phyloP scores from a whole-genome alignment of 2,797 vertebrate species.

The Anabas testudineus region DNA sequence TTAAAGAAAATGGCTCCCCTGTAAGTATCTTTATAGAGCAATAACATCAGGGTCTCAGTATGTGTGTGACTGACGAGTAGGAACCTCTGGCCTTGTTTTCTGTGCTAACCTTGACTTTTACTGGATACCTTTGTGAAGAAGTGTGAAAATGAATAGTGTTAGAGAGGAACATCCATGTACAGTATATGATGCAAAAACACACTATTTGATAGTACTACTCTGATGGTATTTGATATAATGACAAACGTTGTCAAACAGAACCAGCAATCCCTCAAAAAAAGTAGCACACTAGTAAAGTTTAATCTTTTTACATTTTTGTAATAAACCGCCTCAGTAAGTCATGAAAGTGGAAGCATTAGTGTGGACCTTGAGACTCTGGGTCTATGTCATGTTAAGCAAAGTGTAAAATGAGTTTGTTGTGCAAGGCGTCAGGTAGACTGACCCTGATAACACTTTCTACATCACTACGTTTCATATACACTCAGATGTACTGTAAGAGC shows the following conservation, averaged over 20 bases:
- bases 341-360: too few species aligned
- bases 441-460: neutral
- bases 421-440: neutral
- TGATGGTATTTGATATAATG: neutral
- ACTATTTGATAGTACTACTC: neutral
- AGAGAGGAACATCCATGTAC: neutral
- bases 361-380: too few species aligned
- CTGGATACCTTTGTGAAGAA: constrained; percentile 1
- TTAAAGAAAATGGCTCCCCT: constrained; percentile 84
- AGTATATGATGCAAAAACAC: too few species aligned
- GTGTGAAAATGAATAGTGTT: neutral
- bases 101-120: constrained; percentile 12
- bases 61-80: constrained; percentile 5
- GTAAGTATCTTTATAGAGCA: constrained; percentile 72
- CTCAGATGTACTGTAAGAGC: too few species aligned
- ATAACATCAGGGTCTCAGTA: constrained; percentile 29
- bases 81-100: neutral
- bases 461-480: neutral
- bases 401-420: constrained; percentile 1
- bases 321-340: too few species aligned
- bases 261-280: neutral
- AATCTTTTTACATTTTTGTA: too few species aligned
- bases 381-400: too few species aligned
- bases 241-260: neutral
- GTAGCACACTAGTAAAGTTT: too few species aligned